Conservation (phyloP, 2,888 invertebrate species). For the Pharmacophagus antenor region DNA sequence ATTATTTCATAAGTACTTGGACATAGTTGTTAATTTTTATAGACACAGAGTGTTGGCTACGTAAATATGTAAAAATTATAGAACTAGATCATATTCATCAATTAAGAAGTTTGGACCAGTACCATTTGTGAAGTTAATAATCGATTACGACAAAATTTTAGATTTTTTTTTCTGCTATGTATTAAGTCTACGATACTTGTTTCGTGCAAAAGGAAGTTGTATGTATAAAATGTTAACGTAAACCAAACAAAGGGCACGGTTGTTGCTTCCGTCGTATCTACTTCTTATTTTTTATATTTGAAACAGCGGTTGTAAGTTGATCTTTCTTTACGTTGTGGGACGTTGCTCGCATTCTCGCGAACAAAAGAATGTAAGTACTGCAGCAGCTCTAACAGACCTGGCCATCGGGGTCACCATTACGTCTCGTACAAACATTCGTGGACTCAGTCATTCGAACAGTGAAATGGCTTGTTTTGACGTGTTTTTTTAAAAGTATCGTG, state of each 20-base stretch:
- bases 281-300: constrained; percentile 17
- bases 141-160: too few species aligned
- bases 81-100: not conserved
- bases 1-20: too few species aligned
- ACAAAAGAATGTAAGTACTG: constrained; percentile 20
- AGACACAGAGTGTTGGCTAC: too few species aligned
- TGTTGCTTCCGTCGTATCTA: constrained; percentile 7
- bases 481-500: not conserved
- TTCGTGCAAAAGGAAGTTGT: not conserved
- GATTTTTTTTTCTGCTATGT: not conserved
- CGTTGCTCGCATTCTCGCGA: constrained; percentile 7
- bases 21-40: too few species aligned
- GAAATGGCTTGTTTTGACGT: constrained; percentile 4
- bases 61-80: not conserved
- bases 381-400: constrained; percentile 8
- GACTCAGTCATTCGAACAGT: constrained; percentile 16
- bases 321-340: constrained; percentile 15
- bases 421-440: constrained; percentile 11
- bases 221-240: not conserved
- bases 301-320: constrained; percentile 21
- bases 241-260: constrained; percentile 8
- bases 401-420: constrained; percentile 4
- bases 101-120: not conserved
- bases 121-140: too few species aligned
- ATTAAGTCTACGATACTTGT: not conserved